phyloP scores from a whole-genome alignment of 2,888 invertebrate genomes.

The Amiota mariae region DNA sequence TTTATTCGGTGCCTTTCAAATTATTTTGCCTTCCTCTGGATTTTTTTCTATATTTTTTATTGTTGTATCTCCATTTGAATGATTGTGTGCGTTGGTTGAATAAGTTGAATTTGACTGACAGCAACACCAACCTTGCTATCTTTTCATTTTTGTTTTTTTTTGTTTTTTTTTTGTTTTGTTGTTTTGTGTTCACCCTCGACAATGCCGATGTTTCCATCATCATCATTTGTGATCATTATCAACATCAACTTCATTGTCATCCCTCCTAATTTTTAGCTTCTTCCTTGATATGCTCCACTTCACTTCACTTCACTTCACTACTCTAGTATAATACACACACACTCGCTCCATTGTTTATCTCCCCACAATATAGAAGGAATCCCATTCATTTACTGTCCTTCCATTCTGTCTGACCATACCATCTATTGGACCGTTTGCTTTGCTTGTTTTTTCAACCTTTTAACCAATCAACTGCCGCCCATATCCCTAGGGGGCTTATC shows the following conservation, averaged over 20 bases:
- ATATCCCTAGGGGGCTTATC: background rate
- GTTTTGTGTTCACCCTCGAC: no score
- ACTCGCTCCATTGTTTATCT: background rate
- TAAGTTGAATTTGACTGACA: constrained; percentile 20
- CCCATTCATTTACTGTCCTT: no score
- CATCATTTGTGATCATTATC: background rate
- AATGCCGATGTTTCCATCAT: no score
- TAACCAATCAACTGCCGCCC: constrained; percentile 15
- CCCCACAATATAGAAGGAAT: background rate
- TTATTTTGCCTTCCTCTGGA: background rate
- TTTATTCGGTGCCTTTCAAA: constrained; percentile 11
- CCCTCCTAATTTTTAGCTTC: background rate
- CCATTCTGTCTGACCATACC: background rate
- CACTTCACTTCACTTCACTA: background rate
- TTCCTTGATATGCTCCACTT: background rate
- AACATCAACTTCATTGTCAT: background rate
- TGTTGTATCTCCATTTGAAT: constrained; percentile 7
- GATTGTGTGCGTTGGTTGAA: background rate
- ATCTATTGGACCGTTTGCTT: background rate
- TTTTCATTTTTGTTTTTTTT: background rate
- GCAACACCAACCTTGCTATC: constrained; percentile 3
- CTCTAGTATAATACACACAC: background rate
- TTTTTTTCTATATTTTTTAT: background rate
- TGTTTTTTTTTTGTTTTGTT: no score
- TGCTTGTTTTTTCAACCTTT: constrained; percentile 9